These are phyloP conservation scores for Margaritifera margaritifera DNA, from an alignment of 2,888 invertebrate genomes.

Conservation along the genomic window DNA sequence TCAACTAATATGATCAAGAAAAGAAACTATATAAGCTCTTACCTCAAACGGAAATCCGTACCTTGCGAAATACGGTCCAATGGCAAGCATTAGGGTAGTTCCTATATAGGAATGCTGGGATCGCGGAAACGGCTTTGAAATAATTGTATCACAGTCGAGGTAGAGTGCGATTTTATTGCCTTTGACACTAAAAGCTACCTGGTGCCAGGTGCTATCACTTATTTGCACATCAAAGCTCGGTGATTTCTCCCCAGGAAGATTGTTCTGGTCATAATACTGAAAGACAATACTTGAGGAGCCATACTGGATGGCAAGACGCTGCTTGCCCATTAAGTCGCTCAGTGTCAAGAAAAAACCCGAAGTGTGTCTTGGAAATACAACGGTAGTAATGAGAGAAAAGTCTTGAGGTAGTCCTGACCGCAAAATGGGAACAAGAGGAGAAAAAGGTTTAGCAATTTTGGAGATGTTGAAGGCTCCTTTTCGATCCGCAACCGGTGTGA, in stretches of 20 bases:
- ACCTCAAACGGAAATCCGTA: slow-evolving; percentile 52
- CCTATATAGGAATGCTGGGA: slow-evolving; percentile 6
- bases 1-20: too few species aligned
- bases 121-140: slow-evolving; percentile 24
- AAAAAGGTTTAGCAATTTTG: slow-evolving; percentile 50
- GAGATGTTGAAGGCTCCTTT: slow-evolving; percentile 52
- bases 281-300: slow-evolving; percentile 10
- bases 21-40: slow-evolving; percentile 2
- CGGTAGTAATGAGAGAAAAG: slow-evolving; percentile 57
- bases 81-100: slow-evolving; percentile 40
- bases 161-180: slow-evolving; percentile 44
- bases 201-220: slow-evolving; percentile 56
- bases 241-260: slow-evolving; percentile 29
- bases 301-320: slow-evolving; percentile 47
- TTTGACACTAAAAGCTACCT: slow-evolving; percentile 52
- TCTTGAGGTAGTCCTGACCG: slow-evolving; percentile 54
- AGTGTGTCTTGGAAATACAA: slow-evolving; percentile 36
- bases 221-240: slow-evolving; percentile 45
- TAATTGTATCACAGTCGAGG: slow-evolving; percentile 54
- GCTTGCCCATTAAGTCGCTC: slow-evolving; percentile 54
- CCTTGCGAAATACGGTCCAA: slow-evolving; percentile 52
- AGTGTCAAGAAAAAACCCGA: slow-evolving; percentile 59
- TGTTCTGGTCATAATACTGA: slow-evolving; percentile 37
- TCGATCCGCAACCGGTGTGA: slow-evolving; percentile 39
- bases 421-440: slow-evolving; percentile 51